Base-by-base conservation (phyloP, 1,140 invertebrate species). In the Xylocopa sonorina region DNA sequence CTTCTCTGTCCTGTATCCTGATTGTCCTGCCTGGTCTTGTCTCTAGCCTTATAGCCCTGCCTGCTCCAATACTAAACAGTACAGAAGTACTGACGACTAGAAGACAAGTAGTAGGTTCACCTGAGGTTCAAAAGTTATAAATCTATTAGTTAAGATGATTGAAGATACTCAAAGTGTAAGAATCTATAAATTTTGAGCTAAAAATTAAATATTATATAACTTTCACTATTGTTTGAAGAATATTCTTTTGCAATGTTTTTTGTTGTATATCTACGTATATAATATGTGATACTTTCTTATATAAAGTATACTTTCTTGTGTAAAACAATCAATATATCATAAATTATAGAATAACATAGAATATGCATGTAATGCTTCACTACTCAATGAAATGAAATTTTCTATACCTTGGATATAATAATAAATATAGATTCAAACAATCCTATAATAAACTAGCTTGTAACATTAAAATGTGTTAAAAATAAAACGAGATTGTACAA, bases 121-220 rank as follows among this genome's bases (percentile, higher is more conserved):
- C 92, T 93, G 91, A 92, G 92, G 92, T 93, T 92, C 76, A 92
- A 93, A 92, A 92, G 87, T 93, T 87, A 92, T 88, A 93, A 92
- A 92, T 92, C 90, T 90, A 90, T 92, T 92, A 92, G 91, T 91
- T 85, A 87, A 86, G 75, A 80, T 89, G 81, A 84, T 68, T 84
- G 83, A 78, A 87, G 71, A 85, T 82, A 87, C 83, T 87, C 78
- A 83, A 67, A 69, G 34, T 78, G 64, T 77, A 84, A 81, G 57
- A 73, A 50, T 81, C 66, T 76, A 78, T 58, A 67, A 67, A 68
- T 80, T 74, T 79, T 78, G 16, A 71, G 71, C 43, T 72, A 82
- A 66, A 57, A 66, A 60, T 55, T 18, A 74, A 50, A 67, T 62
- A 2, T 50, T 29, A 55, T 18, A 38, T 50, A 38, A 29, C 24